These are phyloP conservation scores for Napeogenes sylphis DNA, from an alignment of 2,888 invertebrate genomes.

Conservation along the genomic window DNA sequence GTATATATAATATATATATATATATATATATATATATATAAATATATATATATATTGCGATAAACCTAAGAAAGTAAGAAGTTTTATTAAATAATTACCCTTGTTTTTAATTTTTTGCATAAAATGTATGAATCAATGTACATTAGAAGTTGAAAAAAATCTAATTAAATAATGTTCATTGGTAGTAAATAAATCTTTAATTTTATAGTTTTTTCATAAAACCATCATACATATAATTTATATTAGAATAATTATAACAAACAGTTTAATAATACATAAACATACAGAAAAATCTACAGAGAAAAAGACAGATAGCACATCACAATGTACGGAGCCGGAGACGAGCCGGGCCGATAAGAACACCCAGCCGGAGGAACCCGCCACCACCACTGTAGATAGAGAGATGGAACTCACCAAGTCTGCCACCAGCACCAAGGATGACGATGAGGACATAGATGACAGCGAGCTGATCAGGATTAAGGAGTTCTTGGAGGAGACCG, in stretches of 20 bases:
- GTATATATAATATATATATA: no score
- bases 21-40: no score
- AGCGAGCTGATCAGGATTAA: conserved; percentile 60
- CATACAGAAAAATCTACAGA: conserved; percentile 36
- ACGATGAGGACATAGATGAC: conserved; percentile 65
- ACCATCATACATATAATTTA: no score
- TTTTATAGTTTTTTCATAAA: no score
- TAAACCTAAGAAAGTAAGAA: no score
- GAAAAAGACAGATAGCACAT: conserved; percentile 57
- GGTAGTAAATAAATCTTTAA: no score
- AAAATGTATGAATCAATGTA: no score
- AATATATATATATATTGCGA: no score
- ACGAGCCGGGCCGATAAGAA: conserved; percentile 40
- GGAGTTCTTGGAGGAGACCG: conserved; percentile 66
- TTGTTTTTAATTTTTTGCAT: no score
- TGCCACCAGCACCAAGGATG: conserved; percentile 52
- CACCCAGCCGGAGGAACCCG: conserved; percentile 38
- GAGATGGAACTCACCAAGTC: conserved; percentile 52
- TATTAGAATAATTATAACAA: background rate
- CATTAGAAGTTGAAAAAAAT: no score
- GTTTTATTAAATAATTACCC: no score
- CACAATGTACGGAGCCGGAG: conserved; percentile 50
- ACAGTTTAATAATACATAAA: background rate
- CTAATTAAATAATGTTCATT: no score
- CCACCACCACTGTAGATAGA: conserved; percentile 17